These are phyloP conservation scores for Drosophila asahinai DNA, from an alignment of 1,140 invertebrate species.

Conservation along the genomic window DNA sequence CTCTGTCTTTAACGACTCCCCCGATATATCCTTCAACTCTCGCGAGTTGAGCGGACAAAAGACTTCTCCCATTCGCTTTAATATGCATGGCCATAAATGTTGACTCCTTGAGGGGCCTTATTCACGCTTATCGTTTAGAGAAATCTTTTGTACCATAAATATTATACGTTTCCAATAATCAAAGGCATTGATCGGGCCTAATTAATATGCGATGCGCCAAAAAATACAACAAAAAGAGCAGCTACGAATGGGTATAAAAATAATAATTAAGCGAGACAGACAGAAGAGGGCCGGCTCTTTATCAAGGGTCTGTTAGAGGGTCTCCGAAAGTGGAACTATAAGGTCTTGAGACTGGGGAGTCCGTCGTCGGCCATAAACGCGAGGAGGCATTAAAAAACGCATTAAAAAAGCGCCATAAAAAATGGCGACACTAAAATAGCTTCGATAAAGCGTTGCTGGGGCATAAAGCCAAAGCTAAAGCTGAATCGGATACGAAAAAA, in stretches of 20 bases:
- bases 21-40: conserved; percentile 41
- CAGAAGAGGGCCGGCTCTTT: conserved; percentile 10
- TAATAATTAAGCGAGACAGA: conserved; percentile 54
- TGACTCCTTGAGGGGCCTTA: conserved; percentile 29
- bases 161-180: conserved; percentile 44
- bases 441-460: conserved; percentile 45
- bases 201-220: conserved; percentile 58
- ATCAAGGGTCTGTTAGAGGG: conserved; percentile 46
- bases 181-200: conserved; percentile 55
- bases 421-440: conserved; percentile 63
- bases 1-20: conserved; percentile 33
- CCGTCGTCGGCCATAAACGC: conserved; percentile 43
- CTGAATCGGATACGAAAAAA: conserved; percentile 30
- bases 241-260: conserved; percentile 33
- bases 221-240: conserved; percentile 1
- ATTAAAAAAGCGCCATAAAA: conserved; percentile 64
- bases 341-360: conserved; percentile 23
- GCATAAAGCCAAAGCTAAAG: conserved; percentile 25
- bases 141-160: conserved; percentile 61
- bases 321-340: conserved; percentile 49
- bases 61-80: conserved; percentile 39
- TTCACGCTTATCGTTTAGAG: conserved; percentile 49
- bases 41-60: conserved; percentile 25
- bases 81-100: conserved; percentile 67
- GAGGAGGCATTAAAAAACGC: conserved; percentile 54